A percentile compares a stretch with the other conserved stretches of the same genome.
Conservation (phyloP, 2,797 vertebrate species). For the Lithobates pipiens region DNA sequence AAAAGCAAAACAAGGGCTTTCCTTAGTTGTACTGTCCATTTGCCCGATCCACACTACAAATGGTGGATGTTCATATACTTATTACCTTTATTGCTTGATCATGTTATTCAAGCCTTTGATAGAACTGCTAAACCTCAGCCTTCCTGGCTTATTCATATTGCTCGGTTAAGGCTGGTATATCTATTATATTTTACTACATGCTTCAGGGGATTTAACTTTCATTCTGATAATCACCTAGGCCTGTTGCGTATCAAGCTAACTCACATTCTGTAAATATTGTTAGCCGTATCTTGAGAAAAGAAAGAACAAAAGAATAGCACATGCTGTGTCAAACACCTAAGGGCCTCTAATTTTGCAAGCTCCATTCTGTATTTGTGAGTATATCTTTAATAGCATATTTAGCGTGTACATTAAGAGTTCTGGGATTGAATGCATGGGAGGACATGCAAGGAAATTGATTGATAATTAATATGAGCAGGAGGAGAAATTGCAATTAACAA, state of each 20-base stretch:
- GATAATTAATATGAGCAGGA: conserved; percentile 71
- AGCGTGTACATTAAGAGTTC: conserved; percentile 40
- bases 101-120: not conserved
- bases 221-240: not conserved
- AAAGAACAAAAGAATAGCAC: not conserved
- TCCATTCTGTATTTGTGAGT: conserved; percentile 8
- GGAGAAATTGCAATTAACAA: conserved; percentile 72
- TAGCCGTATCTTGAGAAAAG: not conserved
- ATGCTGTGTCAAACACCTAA: not conserved
- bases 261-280: not conserved
- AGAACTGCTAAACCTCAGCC: not conserved
- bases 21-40: too few relatives aligned
- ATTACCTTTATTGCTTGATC: too few relatives aligned
- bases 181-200: not conserved
- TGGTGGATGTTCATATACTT: too few relatives aligned
- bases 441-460: conserved; percentile 69
- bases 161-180: not conserved
- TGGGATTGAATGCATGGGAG: conserved; percentile 68
- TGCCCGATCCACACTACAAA: too few relatives aligned
- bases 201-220: not conserved
- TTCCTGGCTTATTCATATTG: too few relatives aligned
- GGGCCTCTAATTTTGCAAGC: not conserved
- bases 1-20: too few relatives aligned
- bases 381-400: conserved; percentile 59
- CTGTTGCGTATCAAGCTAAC: not conserved